Percentiles rank a stretch among this genome's conserved stretches.
These are phyloP conservation scores for Drosophila tropicalis DNA, from an alignment of 1,140 invertebrate species.

Conservation along the genomic window DNA sequence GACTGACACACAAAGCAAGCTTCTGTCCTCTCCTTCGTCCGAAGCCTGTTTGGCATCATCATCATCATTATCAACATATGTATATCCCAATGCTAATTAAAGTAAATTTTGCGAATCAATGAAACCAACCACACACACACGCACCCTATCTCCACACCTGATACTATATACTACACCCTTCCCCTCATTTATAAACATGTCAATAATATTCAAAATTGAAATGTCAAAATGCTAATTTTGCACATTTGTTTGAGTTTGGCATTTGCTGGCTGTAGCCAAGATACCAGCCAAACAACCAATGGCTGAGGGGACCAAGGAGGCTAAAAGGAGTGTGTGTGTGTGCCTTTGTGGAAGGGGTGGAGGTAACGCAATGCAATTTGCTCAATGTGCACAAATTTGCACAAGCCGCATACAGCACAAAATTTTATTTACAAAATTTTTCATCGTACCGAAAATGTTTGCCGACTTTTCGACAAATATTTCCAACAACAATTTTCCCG, in stretches of 20 bases:
- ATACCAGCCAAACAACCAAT: background rate
- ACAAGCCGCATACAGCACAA: constrained; percentile 55
- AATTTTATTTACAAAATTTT: constrained; percentile 47
- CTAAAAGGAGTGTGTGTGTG: background rate
- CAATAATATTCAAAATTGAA: constrained; percentile 81
- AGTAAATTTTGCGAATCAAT: constrained; percentile 52
- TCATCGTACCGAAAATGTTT: background rate
- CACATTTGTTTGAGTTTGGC: constrained; percentile 70
- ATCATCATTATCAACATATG: constrained; percentile 38
- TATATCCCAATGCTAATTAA: constrained; percentile 66
- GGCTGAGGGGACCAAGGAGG: background rate
- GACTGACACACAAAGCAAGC: constrained; percentile 12
- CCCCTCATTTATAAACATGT: constrained; percentile 34
- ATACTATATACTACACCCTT: too few species aligned
- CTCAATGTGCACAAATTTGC: constrained; percentile 70
- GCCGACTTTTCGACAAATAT: constrained; percentile 33
- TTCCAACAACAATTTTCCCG: constrained; percentile 48
- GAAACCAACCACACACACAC: constrained; percentile 67
- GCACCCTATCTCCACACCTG: constrained; percentile 18
- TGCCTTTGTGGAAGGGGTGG: background rate
- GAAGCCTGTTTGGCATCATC: too few species aligned
- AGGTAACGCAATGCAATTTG: constrained; percentile 66
- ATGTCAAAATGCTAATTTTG: constrained; percentile 80
- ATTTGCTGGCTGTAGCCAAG: constrained; percentile 10
- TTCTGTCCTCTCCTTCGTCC: background rate